Percentiles rank a stretch among this genome's conserved stretches.
phyloP scores from a whole-genome alignment of 2,888 invertebrate species.

The Reticulitermes lucifugus region DNA sequence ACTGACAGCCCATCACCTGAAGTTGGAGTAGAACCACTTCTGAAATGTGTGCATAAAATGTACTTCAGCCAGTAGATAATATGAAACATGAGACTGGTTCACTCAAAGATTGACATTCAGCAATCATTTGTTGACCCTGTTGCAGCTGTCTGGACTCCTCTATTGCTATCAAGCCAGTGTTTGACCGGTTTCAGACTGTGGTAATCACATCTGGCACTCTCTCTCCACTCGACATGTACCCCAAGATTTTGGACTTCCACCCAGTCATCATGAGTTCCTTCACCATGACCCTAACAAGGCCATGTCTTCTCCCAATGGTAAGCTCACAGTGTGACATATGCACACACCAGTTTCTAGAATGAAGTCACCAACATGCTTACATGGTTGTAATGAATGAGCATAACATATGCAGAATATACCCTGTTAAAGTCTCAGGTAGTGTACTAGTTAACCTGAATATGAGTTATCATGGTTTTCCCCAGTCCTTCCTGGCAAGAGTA shows the following conservation, averaged over 20 bases:
- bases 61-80: neutral
- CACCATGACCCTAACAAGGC: conserved; percentile 97
- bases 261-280: conserved; percentile 97
- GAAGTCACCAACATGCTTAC: too few species aligned
- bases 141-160: conserved; percentile 96
- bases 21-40: too few species aligned
- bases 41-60: too few species aligned
- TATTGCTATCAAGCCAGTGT: conserved; percentile 97
- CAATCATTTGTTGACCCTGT: neutral
- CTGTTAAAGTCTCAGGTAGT: too few species aligned
- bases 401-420: too few species aligned
- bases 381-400: too few species aligned
- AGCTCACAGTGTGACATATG: conserved; percentile 49
- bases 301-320: conserved; percentile 96
- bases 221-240: conserved; percentile 99
- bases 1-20: too few species aligned
- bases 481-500: too few species aligned
- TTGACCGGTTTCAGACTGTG: conserved; percentile 96
- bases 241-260: conserved; percentile 97
- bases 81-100: neutral
- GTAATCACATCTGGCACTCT: conserved; percentile 98
- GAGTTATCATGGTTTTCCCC: too few species aligned
- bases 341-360: too few species aligned
- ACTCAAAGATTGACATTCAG: neutral
- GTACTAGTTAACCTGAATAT: too few species aligned